Conservation (phyloP, 2,113 vertebrate genomes). For the Lonchura striata region DNA sequence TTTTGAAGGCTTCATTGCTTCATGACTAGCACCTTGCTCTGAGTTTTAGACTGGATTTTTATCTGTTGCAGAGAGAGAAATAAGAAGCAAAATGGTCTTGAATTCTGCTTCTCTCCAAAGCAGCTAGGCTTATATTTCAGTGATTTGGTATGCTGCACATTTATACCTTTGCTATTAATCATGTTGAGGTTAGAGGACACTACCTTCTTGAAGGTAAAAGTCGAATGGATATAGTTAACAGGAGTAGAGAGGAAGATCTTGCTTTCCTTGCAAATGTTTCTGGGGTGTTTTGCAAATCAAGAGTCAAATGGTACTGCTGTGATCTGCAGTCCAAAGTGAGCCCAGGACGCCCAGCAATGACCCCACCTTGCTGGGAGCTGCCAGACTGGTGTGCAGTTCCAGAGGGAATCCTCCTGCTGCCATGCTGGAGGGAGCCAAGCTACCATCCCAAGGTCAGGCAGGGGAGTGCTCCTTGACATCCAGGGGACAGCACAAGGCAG, state of each 20-base stretch:
- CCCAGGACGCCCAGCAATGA: neutral
- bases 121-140: neutral
- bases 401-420: neutral
- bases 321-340: neutral
- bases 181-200: neutral
- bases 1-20: neutral
- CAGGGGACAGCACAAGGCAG: neutral
- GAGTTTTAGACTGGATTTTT: neutral
- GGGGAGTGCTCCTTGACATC: accelerated
- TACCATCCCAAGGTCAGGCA: neutral
- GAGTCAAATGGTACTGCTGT: neutral
- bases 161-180: neutral
- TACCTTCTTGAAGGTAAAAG: neutral
- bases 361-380: neutral
- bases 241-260: neutral
- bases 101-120: neutral
- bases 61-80: neutral
- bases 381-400: neutral
- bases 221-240: neutral
- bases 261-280: neutral
- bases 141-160: neutral
- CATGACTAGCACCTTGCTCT: neutral
- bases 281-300: neutral
- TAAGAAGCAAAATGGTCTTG: neutral
- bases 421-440: neutral